phyloP scores from a whole-genome alignment of 2,797 vertebrate genomes.

The Toxotes lorentzi region DNA sequence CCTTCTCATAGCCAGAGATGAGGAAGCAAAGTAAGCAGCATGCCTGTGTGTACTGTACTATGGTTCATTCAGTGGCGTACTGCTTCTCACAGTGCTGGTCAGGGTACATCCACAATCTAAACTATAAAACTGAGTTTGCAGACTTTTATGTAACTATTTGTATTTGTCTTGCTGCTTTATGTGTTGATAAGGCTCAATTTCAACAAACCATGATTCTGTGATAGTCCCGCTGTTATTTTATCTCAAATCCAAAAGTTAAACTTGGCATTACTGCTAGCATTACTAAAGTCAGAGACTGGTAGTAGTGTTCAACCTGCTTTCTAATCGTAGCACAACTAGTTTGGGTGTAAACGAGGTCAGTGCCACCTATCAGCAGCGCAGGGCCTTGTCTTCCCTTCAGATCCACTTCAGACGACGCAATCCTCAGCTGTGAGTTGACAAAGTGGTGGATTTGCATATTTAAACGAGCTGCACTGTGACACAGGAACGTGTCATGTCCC shows the following conservation, averaged over 20 bases:
- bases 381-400: constrained; percentile 24
- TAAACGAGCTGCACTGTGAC: constrained; percentile 20
- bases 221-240: background rate
- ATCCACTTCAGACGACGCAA: constrained; percentile 30
- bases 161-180: background rate
- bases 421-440: constrained; percentile 20
- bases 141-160: too few relatives aligned
- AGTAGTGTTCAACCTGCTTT: constrained; percentile 30
- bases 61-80: too few relatives aligned
- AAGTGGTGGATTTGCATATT: constrained; percentile 50
- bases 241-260: too few relatives aligned
- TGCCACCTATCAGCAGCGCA: constrained; percentile 47
- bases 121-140: too few relatives aligned
- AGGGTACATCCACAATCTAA: background rate
- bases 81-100: background rate
- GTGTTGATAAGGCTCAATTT: too few relatives aligned
- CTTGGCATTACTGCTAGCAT: background rate
- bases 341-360: constrained; percentile 58
- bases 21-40: constrained; percentile 88
- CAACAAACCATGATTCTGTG: background rate
- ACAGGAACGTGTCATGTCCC: background rate
- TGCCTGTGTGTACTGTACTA: background rate
- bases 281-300: background rate
- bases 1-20: constrained; percentile 92
- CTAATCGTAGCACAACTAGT: constrained; percentile 47